Evolutionary conservation across 2,888 invertebrate genomes (phyloP).

Genomic region (Acleris laterana): DNA sequence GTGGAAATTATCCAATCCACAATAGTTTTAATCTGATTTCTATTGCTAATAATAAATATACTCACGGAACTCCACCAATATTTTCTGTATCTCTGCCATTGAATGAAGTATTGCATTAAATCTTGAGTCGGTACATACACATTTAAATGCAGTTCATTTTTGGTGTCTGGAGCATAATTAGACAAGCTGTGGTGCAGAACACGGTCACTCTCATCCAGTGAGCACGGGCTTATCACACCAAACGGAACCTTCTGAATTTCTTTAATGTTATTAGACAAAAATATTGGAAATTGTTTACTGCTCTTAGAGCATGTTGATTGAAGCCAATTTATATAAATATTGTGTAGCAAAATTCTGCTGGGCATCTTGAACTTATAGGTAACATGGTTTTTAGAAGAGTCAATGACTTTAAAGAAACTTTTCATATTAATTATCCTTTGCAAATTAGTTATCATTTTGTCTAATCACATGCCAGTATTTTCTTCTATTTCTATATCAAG

Average conservation of each 20-base stretch:
- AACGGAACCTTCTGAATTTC: constrained; percentile 44
- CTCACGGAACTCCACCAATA: constrained; percentile 93
- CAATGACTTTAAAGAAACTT: constrained; percentile 60
- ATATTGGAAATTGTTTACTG: constrained; percentile 60
- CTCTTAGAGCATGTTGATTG: constrained; percentile 61
- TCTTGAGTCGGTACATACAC: constrained; percentile 74
- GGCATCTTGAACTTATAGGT: constrained; percentile 57
- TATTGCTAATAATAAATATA: constrained; percentile 36
- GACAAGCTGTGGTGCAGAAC: constrained; percentile 46
- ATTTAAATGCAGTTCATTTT: constrained; percentile 63
- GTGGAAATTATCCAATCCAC: too few relatives aligned
- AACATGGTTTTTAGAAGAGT: constrained; percentile 44
- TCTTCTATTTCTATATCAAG: constrained; percentile 73
- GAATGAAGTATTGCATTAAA: constrained; percentile 87
- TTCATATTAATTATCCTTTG: constrained; percentile 56
- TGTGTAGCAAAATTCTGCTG: constrained; percentile 63
- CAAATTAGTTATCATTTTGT: constrained; percentile 71
- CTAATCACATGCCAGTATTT: constrained; percentile 39
- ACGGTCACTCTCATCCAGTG: constrained; percentile 43
- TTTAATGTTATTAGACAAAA: constrained; percentile 23
- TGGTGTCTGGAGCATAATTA: constrained; percentile 44
- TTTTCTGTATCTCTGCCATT: constrained; percentile 90
- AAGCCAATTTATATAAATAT: constrained; percentile 69
- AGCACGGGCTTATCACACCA: constrained; percentile 53
- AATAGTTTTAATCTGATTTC: too few relatives aligned